Percentiles rank a stretch among this genome's conserved stretches.
Evolutionary conservation across 1,140 invertebrate genomes (phyloP).

Genomic region (Schmidtea mediterranea): DNA sequence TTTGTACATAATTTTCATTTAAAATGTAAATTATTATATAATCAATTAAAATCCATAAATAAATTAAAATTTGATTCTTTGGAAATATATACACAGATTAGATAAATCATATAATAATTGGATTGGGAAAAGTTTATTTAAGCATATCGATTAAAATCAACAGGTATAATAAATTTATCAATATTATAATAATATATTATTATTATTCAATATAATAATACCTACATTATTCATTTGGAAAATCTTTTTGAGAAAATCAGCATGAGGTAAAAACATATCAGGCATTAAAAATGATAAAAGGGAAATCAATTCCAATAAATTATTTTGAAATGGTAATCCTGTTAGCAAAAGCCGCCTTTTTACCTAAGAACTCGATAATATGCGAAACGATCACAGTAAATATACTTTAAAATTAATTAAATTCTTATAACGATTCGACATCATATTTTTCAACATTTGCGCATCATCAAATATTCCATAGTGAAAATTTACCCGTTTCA

Average conservation of each 20-base stretch:
- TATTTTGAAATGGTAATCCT: conserved; percentile 78
- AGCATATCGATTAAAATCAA: too few species aligned
- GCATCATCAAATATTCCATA: conserved; percentile 88
- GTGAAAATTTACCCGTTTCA: conserved; percentile 55
- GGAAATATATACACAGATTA: too few species aligned
- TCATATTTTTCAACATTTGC: conserved; percentile 91
- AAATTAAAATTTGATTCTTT: too few species aligned
- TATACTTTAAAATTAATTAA: conserved; percentile 54
- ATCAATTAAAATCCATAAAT: too few species aligned
- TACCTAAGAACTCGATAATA: conserved; percentile 31
- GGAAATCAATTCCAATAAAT: conserved; percentile 74
- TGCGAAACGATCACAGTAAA: conserved; percentile 2
- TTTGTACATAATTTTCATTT: too few species aligned
- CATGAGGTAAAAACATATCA: conserved; percentile 59
- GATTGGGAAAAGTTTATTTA: too few species aligned
- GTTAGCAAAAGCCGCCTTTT: conserved; percentile 52
- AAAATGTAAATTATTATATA: too few species aligned
- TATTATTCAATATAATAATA: conserved; percentile 4
- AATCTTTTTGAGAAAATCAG: conserved; percentile 53
- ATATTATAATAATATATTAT: too few species aligned
- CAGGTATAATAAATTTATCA: too few species aligned
- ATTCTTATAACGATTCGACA: conserved; percentile 57
- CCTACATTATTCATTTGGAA: conserved; percentile 36
- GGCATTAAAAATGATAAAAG: conserved; percentile 81
- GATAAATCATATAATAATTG: too few species aligned